Evolutionary conservation across 2,113 vertebrate genomes (phyloP).

Genomic region (Leiothrix lutea): DNA sequence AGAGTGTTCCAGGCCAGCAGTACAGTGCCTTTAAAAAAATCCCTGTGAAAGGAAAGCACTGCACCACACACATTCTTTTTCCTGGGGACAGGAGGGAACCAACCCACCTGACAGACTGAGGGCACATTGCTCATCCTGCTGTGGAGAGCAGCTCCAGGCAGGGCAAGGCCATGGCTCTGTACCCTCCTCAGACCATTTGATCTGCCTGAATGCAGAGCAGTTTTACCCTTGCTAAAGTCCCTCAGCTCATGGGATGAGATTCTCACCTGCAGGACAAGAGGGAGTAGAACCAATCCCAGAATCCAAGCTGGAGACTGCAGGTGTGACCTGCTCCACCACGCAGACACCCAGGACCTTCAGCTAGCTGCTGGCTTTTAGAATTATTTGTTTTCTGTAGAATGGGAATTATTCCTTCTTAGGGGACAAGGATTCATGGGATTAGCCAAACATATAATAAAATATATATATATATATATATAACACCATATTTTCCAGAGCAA

Average conservation of each 20-base stretch:
- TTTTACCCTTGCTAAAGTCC: background rate
- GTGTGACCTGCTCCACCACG: background rate
- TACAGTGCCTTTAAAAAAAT: background rate
- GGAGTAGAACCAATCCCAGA: background rate
- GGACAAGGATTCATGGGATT: background rate
- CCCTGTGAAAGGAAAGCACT: background rate
- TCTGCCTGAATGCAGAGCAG: background rate
- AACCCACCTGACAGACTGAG: background rate
- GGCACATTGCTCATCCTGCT: background rate
- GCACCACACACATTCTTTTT: accelerated
- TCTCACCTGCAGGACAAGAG: background rate
- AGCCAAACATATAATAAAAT: background rate
- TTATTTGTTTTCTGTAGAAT: background rate
- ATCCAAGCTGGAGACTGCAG: background rate
- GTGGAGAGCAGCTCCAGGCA: background rate
- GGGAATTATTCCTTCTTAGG: background rate
- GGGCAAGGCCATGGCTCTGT: background rate
- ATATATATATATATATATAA: background rate
- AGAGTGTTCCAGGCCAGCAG: background rate
- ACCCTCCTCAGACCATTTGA: background rate
- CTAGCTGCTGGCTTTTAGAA: background rate
- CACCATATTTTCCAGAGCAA: background rate
- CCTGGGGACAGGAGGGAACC: background rate
- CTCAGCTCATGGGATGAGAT: background rate
- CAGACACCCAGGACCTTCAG: background rate